Base-by-base conservation (phyloP, 2,888 invertebrate genomes). In the Sialis lutaria region DNA sequence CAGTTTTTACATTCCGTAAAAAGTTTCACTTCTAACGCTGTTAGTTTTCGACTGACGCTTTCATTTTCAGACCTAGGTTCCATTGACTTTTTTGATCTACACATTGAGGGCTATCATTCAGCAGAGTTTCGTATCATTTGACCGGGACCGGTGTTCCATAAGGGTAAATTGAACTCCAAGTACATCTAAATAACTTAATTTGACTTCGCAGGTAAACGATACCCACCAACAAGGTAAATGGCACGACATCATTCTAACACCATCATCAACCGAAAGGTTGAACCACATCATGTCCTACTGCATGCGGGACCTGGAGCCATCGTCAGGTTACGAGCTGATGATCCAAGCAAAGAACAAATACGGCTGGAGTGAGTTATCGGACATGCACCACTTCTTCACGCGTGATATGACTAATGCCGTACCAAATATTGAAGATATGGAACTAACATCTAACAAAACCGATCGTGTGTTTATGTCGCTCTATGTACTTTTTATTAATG, bases 301-400 rank as follows among this genome's bases (percentile, higher is more conserved):
- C 46, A 64, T 74, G 40, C 61, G 60, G 8, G 66, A 67, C 42
- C 61, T 74, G 45, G 67, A 69, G 33, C 63, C 71, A 0, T 72
- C 70, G 40, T 68, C 71, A 2, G 65, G 69, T 33, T 75, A 73
- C 56, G 74, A 75, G 55, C 71, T 72, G 42, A 62, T 70, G 49
- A 65, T 74, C n/a, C 69, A 70, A 52, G 68, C 73, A 44, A 72
- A 69, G 57, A 75, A 74, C 56, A 68, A 69, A 52, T 71, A 71
- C 53, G 74, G 74, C 33, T 72, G 69, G 63, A 70, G 71, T 49
- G 71, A 72, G 55, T 61, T 70, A 5, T 69, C 70, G n/a, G 70
- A 71, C 48, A 55, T 69, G 13, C 71, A 71, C 55, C 70, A 70
- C 55, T 73, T 73, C 65, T 69, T 67, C 54, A 70, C 70, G 44